Evolutionary conservation across 1,140 invertebrate genomes (phyloP).

Genomic region (Helicoverpa zea): DNA sequence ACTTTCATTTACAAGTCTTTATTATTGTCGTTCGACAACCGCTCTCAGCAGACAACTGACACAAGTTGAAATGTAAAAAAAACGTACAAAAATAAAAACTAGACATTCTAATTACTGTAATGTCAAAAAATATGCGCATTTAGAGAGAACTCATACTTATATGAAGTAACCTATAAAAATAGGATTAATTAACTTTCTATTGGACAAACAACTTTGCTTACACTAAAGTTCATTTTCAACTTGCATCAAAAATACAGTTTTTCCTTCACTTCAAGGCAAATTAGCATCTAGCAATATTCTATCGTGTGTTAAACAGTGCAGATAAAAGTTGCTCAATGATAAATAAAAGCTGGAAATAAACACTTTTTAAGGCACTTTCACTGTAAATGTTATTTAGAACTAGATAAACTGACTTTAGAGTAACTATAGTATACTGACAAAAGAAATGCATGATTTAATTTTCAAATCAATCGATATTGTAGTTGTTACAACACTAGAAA

Average conservation of each 20-base stretch:
- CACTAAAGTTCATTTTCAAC: slow-evolving; percentile 21
- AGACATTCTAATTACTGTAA: background rate
- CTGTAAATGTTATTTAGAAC: slow-evolving; percentile 13
- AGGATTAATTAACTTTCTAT: background rate
- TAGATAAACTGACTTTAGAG: background rate
- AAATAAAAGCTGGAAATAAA: background rate
- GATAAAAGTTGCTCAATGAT: background rate
- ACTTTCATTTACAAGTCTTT: slow-evolving; percentile 9
- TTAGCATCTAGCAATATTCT: slow-evolving; percentile 13
- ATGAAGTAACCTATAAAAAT: background rate
- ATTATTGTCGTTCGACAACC: slow-evolving; percentile 31
- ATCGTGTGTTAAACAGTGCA: slow-evolving; percentile 30
- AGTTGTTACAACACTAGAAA: background rate
- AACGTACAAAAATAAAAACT: slow-evolving; percentile 4
- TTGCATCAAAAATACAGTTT: slow-evolving; percentile 26
- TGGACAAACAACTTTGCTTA: slow-evolving; percentile 15
- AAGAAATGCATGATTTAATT: background rate
- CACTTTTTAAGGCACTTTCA: slow-evolving; percentile 36
- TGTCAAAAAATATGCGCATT: slow-evolving; percentile 1
- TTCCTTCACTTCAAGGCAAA: slow-evolving; percentile 12
- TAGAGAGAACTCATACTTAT: background rate
- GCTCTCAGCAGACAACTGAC: background rate
- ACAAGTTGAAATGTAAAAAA: slow-evolving; percentile 23
- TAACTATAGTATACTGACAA: background rate
- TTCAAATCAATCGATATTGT: background rate